Base-by-base conservation (phyloP, 2,113 vertebrate genomes). In the Tiliqua scincoides region DNA sequence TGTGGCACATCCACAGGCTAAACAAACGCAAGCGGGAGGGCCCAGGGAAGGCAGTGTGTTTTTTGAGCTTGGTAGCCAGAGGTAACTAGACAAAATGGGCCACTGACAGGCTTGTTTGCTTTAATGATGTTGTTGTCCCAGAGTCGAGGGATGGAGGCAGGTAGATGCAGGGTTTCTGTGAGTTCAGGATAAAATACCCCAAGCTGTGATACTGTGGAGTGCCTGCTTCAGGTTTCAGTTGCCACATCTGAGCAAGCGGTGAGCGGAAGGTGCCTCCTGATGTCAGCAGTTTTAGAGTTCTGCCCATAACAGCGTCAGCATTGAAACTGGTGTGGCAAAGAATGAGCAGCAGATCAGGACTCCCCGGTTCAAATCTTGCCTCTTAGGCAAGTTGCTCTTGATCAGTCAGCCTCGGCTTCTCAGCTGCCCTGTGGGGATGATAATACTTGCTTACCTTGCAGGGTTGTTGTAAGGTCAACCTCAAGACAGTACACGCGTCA, bases 191-290 rank as follows among this genome's bases (percentile, higher is more conserved):
- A 73, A 80, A 86, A 52, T 80, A 80, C 68, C 59, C 59, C 68
- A 63, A 77, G 85, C 67, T 72, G 35, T 30, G 77, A 86, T 86
- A 80, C 77, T 80, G 77, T 62, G 30, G 76, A 62, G 32, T 71
- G 54, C 43, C 27, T 4, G 32, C 2, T 78, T 15, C 20, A 37
- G 61, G 78, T 73, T 86, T 73, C 85, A 81, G 37, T 74, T 65
- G 77, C 77, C 68, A 80, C 85, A 80, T 73, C 57, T 35, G 40
- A 80, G 68, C 68, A 73, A 17, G 76, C 37, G 61, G 76, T 10
- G 35, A 48, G 40, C 21, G 52, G 30, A 32, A 2, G 21, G 14
- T 18, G 54, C 59, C 37, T 54, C 59, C 68, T 63, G 85, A 48
- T 73, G 77, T 37, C 68, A 86, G 73, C 67, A 40, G 15, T 74